A percentile compares a stretch with the other conserved stretches of the same genome.
phyloP scores from a whole-genome alignment of 2,113 vertebrate genomes.

The Oryzias javanicus region DNA sequence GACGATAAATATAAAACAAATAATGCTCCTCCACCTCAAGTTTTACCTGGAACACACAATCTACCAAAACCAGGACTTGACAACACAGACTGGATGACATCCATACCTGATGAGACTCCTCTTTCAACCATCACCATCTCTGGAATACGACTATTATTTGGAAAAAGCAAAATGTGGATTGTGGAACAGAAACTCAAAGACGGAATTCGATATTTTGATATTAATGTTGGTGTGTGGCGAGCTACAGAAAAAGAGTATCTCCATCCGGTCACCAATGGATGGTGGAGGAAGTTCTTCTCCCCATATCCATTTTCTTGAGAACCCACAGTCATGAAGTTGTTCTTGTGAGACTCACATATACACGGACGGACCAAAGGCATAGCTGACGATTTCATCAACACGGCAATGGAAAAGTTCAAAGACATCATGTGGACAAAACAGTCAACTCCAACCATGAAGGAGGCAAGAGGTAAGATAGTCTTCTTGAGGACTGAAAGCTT shows the following conservation, averaged over 20 bases:
- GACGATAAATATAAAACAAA: neutral
- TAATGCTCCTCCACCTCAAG: neutral
- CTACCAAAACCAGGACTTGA: neutral
- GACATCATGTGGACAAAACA: conserved; percentile 29
- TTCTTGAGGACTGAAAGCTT: conserved; percentile 48
- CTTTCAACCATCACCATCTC: conserved; percentile 59
- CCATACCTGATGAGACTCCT: conserved; percentile 27
- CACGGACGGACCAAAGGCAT: neutral
- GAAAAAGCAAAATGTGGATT: conserved; percentile 52
- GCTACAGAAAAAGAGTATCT: neutral
- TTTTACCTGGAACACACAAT: neutral
- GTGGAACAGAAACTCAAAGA: conserved; percentile 57
- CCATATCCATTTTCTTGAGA: conserved; percentile 36
- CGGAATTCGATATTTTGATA: conserved; percentile 66
- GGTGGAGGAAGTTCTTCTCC: conserved; percentile 35
- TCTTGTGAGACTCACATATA: conserved; percentile 54
- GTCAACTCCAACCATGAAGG: conserved; percentile 42
- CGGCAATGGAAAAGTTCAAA: neutral
- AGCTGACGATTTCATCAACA: accelerated
- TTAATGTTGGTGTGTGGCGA: conserved; percentile 22
- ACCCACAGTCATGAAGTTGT: conserved; percentile 41
- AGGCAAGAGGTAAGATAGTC: conserved; percentile 60
- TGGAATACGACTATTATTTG: conserved; percentile 7
- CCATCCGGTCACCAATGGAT: conserved; percentile 12
- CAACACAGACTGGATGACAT: conserved; percentile 27